Base-by-base conservation (phyloP, 2,113 vertebrate genomes). In the Etheostoma cragini region DNA sequence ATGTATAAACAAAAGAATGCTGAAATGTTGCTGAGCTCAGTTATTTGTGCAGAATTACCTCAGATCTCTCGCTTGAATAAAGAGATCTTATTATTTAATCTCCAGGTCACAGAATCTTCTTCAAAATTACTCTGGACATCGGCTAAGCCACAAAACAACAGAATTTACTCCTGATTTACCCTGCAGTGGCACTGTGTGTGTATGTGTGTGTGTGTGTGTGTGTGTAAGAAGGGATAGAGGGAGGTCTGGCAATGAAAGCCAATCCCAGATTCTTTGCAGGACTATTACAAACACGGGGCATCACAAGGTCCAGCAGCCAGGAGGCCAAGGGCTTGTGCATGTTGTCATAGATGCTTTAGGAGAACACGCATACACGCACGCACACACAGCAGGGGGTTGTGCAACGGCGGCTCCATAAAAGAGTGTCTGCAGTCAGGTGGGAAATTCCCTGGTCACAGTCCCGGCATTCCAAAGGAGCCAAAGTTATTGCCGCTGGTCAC, bases 361-460 rank as follows among this genome's bases (percentile, higher is more conserved):
- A 75, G 60, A 80, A 58, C 17, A 67, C 26, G 46, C 65, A 5
- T 30, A 38, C 58, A 21, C 35, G 42, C 61, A 22, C 24, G 54
- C 75, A 50, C 69, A 60, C 57, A 72, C n/a, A 42, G 42, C n/a
- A 14, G 38, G 70, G 50, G 72, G 52, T 73, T 69, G 56, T 66
- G 79, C 12, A 79, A 85, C 65, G 70, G 81, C 19, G 33, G 78
- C 54, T 13, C 61, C 63, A 85, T 77, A 78, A 88, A 88, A 81
- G 81, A 89, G 83, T 10, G 45, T 76, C 75, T 83, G 76, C 70
- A 73, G 85, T 89, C 93, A 89, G 92, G 89, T 85, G 90, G 91
- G 92, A 91, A 89, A 87, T 91, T 83, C 81, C 84, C 64, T 3
- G 68, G 26, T 87, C 63, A 65, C 72, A 66, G 64, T 84, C 67